Evolutionary conservation across 1,140 invertebrate species (phyloP).

Genomic region (Drosophila sucinea): DNA sequence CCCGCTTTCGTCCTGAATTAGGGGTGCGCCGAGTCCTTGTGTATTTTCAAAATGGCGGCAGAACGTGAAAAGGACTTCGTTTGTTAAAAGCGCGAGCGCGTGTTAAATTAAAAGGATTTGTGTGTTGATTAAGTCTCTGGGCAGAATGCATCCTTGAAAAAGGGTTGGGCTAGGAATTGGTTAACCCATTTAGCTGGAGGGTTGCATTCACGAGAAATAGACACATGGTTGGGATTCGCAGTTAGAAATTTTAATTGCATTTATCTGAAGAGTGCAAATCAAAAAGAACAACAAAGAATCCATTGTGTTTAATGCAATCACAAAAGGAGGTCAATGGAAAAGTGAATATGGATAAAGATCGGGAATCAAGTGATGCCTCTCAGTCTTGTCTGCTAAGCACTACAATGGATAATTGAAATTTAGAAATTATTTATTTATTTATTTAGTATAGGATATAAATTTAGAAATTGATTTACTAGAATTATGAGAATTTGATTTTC

Average conservation of each 20-base stretch:
- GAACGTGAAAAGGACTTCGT: conserved; percentile 35
- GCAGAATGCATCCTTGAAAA: conserved; percentile 25
- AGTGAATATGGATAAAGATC: too few relatives aligned
- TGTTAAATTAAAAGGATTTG: conserved; percentile 79
- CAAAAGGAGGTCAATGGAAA: not conserved
- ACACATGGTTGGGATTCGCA: not conserved
- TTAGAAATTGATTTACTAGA: too few relatives aligned
- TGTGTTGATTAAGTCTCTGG: conserved; percentile 72
- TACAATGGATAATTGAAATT: too few relatives aligned
- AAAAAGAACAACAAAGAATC: not conserved
- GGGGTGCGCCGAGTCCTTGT: conserved; percentile 35
- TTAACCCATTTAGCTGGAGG: conserved; percentile 7
- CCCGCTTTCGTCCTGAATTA: conserved; percentile 38
- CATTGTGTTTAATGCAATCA: not conserved
- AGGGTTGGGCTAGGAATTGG: conserved; percentile 21
- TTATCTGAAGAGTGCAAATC: not conserved
- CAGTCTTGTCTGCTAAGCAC: too few relatives aligned
- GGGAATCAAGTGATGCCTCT: too few relatives aligned
- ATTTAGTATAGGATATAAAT: too few relatives aligned
- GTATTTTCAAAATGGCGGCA: conserved; percentile 59
- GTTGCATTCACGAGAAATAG: not conserved
- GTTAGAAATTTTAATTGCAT: conserved; percentile 6
- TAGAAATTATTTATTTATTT: too few relatives aligned
- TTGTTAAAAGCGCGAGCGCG: conserved; percentile 40
- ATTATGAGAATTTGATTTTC: too few relatives aligned